Conservation (phyloP, 2,113 vertebrate genomes). For the Paedocypris sp. region DNA sequence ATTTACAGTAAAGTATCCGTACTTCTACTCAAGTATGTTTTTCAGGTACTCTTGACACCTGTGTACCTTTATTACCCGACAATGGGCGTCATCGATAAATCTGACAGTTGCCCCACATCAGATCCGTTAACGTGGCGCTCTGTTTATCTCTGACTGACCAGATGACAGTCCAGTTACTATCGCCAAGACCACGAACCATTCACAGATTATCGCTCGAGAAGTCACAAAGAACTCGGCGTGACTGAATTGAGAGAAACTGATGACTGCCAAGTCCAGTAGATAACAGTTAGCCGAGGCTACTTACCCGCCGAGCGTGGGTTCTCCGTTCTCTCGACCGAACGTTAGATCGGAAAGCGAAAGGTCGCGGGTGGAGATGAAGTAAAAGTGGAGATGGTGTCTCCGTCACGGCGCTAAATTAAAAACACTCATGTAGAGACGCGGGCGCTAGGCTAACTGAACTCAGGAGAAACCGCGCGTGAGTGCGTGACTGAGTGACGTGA, state of each 20-base stretch:
- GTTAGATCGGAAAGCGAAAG: neutral
- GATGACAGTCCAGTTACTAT: neutral
- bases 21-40: too few species aligned
- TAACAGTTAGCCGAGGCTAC: constrained; percentile 9
- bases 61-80: too few species aligned
- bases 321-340: neutral
- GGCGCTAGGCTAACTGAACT: constrained; percentile 36
- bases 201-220: neutral
- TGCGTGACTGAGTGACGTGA: constrained; percentile 11
- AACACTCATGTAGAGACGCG: constrained; percentile 14
- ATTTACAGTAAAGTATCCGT: too few species aligned
- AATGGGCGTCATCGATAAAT: too few species aligned
- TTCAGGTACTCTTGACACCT: too few species aligned
- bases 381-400: neutral
- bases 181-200: neutral
- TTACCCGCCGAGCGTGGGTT: constrained; percentile 14
- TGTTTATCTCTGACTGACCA: neutral
- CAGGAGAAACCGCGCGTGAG: constrained; percentile 12
- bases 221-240: neutral
- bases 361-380: neutral
- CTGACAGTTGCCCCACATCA: neutral
- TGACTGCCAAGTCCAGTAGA: neutral
- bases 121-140: neutral
- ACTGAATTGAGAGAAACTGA: neutral
- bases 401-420: constrained; percentile 10